Evolutionary conservation across 2,888 invertebrate species (phyloP).

Genomic region (Rhagophthalmus giganteus): DNA sequence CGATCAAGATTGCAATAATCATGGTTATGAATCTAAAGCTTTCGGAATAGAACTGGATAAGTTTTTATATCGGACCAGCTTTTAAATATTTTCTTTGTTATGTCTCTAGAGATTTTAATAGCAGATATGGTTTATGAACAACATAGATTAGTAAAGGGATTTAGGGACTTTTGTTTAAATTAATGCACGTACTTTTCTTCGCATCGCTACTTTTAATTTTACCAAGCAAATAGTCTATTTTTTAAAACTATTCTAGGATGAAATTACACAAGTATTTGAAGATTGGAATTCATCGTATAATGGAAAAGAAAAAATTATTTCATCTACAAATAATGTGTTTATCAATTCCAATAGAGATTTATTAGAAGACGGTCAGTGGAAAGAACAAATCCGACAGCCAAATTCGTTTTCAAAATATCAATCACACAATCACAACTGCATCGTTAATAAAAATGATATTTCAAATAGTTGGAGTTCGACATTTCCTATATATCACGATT

Average conservation of each 20-base stretch:
- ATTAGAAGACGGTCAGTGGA: not conserved
- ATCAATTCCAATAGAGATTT: constrained; percentile 1
- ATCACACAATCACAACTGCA: not conserved
- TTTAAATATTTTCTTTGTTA: constrained; percentile 5
- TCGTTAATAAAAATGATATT: not conserved
- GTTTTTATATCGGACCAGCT: too few relatives aligned
- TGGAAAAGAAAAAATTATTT: constrained; percentile 1
- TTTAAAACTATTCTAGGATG: constrained; percentile 40
- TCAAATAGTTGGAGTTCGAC: not conserved
- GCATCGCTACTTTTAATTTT: constrained; percentile 17
- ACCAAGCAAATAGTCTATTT: constrained; percentile 8
- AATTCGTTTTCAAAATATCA: not conserved
- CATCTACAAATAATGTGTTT: not conserved
- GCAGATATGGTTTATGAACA: constrained; percentile 35
- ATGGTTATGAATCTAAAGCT: not conserved
- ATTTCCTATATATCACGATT: not conserved
- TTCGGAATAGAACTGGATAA: not conserved
- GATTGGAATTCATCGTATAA: constrained; percentile 28
- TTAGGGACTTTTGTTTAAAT: constrained; percentile 44
- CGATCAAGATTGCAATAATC: not conserved
- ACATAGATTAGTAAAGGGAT: constrained; percentile 50
- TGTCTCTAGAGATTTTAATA: constrained; percentile 1
- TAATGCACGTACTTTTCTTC: constrained; percentile 16
- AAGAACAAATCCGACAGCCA: not conserved
- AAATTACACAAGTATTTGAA: constrained; percentile 44